Evolutionary conservation across 2,888 invertebrate genomes (phyloP).

Genomic region (Chrysina gloriosa): DNA sequence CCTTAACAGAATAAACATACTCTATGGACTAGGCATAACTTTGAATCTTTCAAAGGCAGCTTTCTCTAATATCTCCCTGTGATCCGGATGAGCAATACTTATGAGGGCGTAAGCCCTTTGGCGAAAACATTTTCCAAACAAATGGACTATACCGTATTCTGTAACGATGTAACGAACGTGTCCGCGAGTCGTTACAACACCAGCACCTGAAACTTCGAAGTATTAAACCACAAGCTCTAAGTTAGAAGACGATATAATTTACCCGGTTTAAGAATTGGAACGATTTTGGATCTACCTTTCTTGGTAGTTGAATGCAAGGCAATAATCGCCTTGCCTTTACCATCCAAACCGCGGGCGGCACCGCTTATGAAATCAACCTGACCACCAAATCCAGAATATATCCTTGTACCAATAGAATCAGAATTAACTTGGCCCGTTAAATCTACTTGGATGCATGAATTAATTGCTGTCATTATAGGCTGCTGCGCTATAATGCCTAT

Average conservation of each 20-base stretch:
- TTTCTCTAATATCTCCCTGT: slow-evolving; percentile 85
- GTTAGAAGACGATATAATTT: slow-evolving; percentile 36
- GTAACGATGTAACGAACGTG: slow-evolving; percentile 96
- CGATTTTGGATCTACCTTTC: slow-evolving; percentile 86
- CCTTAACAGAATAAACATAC: no score
- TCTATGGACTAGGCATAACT: slow-evolving; percentile 76
- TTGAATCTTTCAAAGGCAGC: slow-evolving; percentile 87
- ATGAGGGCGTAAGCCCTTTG: slow-evolving; percentile 93
- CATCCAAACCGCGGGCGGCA: slow-evolving; percentile 86
- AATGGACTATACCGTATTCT: slow-evolving; percentile 88
- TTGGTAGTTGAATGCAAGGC: slow-evolving; percentile 86
- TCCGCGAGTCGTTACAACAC: slow-evolving; percentile 92
- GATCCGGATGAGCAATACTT: slow-evolving; percentile 89
- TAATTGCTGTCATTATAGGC: slow-evolving; percentile 95
- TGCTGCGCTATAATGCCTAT: slow-evolving; percentile 79
- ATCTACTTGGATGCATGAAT: slow-evolving; percentile 95
- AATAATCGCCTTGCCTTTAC: slow-evolving; percentile 90
- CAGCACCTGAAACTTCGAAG: slow-evolving; percentile 77
- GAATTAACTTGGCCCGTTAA: slow-evolving; percentile 93
- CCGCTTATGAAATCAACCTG: slow-evolving; percentile 96
- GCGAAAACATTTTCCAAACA: slow-evolving; percentile 90
- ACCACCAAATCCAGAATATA: slow-evolving; percentile 90
- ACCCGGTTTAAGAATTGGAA: slow-evolving; percentile 85
- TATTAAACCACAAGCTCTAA: not conserved
- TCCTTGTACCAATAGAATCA: slow-evolving; percentile 89